Conservation (phyloP, 1,140 invertebrate genomes). For the Drosophila orosa region DNA sequence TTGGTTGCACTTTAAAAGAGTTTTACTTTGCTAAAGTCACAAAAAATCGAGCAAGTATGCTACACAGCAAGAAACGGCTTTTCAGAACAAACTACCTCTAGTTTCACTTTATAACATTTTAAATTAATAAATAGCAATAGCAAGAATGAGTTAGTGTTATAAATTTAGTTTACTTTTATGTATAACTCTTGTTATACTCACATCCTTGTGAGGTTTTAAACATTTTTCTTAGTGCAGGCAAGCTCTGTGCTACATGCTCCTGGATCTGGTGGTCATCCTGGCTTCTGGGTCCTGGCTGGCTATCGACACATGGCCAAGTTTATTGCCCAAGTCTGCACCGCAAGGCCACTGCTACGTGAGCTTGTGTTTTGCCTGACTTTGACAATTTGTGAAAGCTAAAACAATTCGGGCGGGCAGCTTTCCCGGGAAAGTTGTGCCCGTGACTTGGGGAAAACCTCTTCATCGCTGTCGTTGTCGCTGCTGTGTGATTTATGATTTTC, state of each 20-base stretch:
- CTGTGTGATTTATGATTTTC: constrained; percentile 74
- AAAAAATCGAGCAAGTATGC: background rate
- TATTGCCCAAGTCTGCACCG: constrained; percentile 45
- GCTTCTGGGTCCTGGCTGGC: constrained; percentile 12
- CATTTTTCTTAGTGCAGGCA: constrained; percentile 24
- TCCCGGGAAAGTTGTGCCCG: constrained; percentile 19
- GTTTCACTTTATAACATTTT: too few relatives aligned
- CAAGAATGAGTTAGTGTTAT: background rate
- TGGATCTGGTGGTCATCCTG: constrained; percentile 41
- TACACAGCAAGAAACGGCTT: background rate
- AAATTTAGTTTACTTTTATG: too few relatives aligned
- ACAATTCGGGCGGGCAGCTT: constrained; percentile 20
- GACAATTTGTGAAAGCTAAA: constrained; percentile 51
- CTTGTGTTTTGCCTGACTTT: constrained; percentile 36
- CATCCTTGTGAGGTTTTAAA: background rate
- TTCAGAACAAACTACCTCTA: too few relatives aligned
- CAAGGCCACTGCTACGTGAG: constrained; percentile 40
- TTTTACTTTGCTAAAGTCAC: background rate
- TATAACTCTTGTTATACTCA: too few relatives aligned
- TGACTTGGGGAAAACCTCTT: constrained; percentile 18
- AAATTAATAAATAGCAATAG: background rate
- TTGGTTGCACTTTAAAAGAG: constrained; percentile 45
- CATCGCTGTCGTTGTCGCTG: constrained; percentile 27
- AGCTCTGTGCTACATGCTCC: constrained; percentile 20
- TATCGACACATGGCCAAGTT: constrained; percentile 68